Evolutionary conservation across 1,140 invertebrate genomes (phyloP), one percentile per base, ranked within the genome.

Genomic region (Hermetia illucens): DNA sequence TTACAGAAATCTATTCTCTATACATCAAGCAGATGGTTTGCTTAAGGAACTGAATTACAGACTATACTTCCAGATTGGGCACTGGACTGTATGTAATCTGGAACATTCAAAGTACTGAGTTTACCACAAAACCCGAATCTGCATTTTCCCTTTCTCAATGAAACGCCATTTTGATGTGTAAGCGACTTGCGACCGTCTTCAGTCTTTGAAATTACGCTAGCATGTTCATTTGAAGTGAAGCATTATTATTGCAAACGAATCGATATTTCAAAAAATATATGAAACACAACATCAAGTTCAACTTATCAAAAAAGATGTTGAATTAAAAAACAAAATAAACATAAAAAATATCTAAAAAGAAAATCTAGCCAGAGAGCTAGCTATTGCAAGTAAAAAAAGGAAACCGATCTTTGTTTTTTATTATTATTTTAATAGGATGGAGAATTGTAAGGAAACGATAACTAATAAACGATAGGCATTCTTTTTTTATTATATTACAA

Each of bases 361-460:
- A 24, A 40, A 47, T n/a, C 53, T 53, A 54, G 51, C 19, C 44
- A 43, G 34, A 44, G 45, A 32, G 48, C 44, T 42, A 41, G 51
- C 51, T 47, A 51, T 47, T 53, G 35, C 53, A 54, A 53, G 51
- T 46, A 53, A 34, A 49, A 36, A 29, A 29, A 29, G 16, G 16
- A 29, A 29, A 29, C n/a, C 27, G 27, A 13, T 29, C 27, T 29
- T 13, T 29, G 3, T 13, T 29, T 29, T 13, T 13, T 29, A 29
- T 29, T 29, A 29, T 29, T 29, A 29, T 29, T 29, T 29, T 29
- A 13, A 13, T 13, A 29, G n/a, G n/a, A 29, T 29, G 3, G 16
- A 12, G 6, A 25, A 25, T 13, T 15, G n/a, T 29, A 12, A 29
- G 16, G 16, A 29, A 25, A 25, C 24, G n/a, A 25, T 8, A 25